Evolutionary conservation across 37 sponge, comb jelly and placozoan genomes (phyloP).

Genomic region (Hexactinellida sp.): DNA sequence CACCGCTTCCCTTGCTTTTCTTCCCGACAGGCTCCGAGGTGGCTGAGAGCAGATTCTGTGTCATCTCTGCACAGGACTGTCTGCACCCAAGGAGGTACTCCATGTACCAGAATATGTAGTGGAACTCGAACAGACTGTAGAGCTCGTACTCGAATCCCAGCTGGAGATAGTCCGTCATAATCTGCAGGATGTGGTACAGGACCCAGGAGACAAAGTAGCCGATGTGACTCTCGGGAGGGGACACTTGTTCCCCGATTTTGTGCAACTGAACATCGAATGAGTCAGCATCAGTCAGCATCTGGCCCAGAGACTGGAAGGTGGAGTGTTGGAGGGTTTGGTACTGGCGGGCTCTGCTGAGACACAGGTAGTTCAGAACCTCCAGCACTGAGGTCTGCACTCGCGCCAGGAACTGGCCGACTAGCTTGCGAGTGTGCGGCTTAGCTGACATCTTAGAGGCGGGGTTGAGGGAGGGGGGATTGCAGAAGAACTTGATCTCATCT

Average conservation of each 20-base stretch:
- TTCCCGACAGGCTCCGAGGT: neutral
- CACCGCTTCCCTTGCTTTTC: slow-evolving; percentile 41
- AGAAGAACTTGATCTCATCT: slow-evolving; percentile 38
- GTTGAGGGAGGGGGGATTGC: slow-evolving; percentile 55
- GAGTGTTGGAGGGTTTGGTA: slow-evolving; percentile 30
- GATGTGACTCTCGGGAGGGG: slow-evolving; percentile 44
- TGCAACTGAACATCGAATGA: slow-evolving; percentile 38
- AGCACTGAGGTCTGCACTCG: slow-evolving; percentile 16
- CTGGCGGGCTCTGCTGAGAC: slow-evolving; percentile 61
- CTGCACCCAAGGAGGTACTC: slow-evolving; percentile 80
- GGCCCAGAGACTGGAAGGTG: slow-evolving; percentile 31
- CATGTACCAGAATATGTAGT: slow-evolving; percentile 89
- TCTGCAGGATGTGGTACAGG: slow-evolving; percentile 38
- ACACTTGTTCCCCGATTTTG: slow-evolving; percentile 27
- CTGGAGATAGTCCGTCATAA: slow-evolving; percentile 70
- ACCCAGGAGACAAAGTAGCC: slow-evolving; percentile 55
- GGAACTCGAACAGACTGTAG: slow-evolving; percentile 70
- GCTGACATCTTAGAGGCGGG: slow-evolving; percentile 39
- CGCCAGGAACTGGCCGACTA: slow-evolving; percentile 31
- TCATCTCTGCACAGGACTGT: slow-evolving; percentile 44
- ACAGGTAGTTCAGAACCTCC: slow-evolving; percentile 44
- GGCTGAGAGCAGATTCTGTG: slow-evolving; percentile 26
- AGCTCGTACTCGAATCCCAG: slow-evolving; percentile 81
- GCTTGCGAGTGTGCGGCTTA: slow-evolving; percentile 30
- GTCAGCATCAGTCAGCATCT: slow-evolving; percentile 57